phyloP scores from a whole-genome alignment of 2,113 vertebrate genomes.

The Caloenas nicobarica region DNA sequence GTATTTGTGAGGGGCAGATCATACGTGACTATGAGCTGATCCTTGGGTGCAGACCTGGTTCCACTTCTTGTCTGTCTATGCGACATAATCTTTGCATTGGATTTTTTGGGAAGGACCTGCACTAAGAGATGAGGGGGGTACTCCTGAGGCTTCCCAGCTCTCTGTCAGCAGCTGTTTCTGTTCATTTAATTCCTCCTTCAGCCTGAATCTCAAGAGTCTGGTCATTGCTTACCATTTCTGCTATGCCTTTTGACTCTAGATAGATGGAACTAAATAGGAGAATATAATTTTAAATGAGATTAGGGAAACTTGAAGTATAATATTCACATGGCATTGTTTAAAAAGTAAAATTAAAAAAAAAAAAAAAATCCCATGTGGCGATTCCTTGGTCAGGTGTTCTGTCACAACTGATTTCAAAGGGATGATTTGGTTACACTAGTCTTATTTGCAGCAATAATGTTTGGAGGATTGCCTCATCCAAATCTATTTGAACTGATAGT shows the following conservation, averaged over 20 bases:
- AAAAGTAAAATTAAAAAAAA: neutral
- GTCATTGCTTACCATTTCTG: neutral
- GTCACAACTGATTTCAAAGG: neutral
- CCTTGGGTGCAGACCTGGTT: neutral
- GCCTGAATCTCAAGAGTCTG: neutral
- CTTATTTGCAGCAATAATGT: neutral
- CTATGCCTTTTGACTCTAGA: neutral
- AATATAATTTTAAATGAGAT: neutral
- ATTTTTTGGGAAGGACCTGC: neutral
- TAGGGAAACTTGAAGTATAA: neutral
- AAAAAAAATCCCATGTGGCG: neutral
- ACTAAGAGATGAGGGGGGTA: neutral
- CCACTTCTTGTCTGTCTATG: neutral
- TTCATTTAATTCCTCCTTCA: neutral
- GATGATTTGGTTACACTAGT: neutral
- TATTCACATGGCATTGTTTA: neutral
- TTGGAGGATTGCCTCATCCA: neutral
- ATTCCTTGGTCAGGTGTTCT: neutral
- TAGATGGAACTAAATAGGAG: neutral
- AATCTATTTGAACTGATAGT: neutral
- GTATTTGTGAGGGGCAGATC: neutral
- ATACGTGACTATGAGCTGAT: neutral
- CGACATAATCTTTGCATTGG: accelerated
- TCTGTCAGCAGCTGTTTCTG: neutral
- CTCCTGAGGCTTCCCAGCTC: neutral